Base-by-base conservation (phyloP, 2,113 vertebrate species). In the Siniperca chuatsi region DNA sequence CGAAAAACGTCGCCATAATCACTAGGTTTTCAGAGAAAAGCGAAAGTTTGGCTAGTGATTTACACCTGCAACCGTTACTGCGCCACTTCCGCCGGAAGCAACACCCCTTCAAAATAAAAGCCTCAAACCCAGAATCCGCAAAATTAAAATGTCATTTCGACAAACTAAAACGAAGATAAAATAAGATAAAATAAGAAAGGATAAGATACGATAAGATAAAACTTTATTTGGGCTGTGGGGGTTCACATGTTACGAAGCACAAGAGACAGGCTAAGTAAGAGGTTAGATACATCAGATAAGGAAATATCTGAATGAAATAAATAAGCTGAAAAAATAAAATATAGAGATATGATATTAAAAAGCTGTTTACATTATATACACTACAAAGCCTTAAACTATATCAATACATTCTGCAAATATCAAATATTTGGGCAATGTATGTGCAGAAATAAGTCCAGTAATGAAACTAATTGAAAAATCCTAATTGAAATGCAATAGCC, bases 1-100 rank as follows among this genome's bases (percentile, higher is more conserved):
- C 96, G 37, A 96, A 96, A 90, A 96, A 96, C 10, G 96, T 96
- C 1, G 96, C 96, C 96, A 96, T 96, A 1, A 16, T 57, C 7
- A 1, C 37, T 1, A 6, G 6, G 6, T 62, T 46, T 35, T 4
- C 0, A 33, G n/a, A 57, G 8, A 8, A 73, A 90, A 87, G 2
- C 40, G 74, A 91, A 89, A 84, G 84, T 89, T 81, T 9, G 10
- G n/a, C 44, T 62, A 57, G 4, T 37, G 1, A 23, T 11, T 50
- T 4, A 52, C 2, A 52, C 18, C 50, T 1, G 21, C 40, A 35
- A 40, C 15, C 50, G 25, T 58, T 25, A 85, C 57, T 9, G 1
- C 55, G 7, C 18, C 6, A 87, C 84, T 89, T 90, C 86, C 87
- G 65, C 58, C 46, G 25, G 20, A 2, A 44, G 42, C 4, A 5